Evolutionary conservation across 2,797 vertebrate species (phyloP), one percentile per base, ranked within the genome.

Genomic region (Muscicapa striata): DNA sequence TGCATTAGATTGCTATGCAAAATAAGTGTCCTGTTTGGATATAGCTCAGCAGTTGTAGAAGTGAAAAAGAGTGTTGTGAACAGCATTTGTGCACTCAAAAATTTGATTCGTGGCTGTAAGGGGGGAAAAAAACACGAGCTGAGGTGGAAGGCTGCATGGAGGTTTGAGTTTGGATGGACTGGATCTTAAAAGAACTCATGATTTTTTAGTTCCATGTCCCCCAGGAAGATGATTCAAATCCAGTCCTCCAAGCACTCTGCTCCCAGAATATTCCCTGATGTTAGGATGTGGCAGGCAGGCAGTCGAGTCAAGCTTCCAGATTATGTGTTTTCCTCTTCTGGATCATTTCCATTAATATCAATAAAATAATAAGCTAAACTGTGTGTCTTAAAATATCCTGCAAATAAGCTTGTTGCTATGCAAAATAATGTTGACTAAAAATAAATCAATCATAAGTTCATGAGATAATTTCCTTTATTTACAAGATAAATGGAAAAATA

Each of bases 361-460:
- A 62, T 72, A 80, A 86, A 81, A 88, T 91, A 94, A 83, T 66
- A 94, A 72, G 51, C 69, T 22, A 55, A 92, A 74, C 30, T 11
- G 1, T 7, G 6, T 70, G 10, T 78, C 87, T 82, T 87, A 63
- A 91, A 91, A 88, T 72, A 73, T 6, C 52, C 73, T 61, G 30
- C 29, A 92, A 94, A 93, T 84, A 76, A 93, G n/a, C 48, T 76
- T 45, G 70, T 94, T 94, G 82, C 91, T 87, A 52, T 86, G 94
- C 74, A 88, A 93, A 93, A 54, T 90, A 54, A 74, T 45, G 19
- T 63, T 72, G 73, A 78, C 82, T 41, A 18, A 55, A 91, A 81
- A 81, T 77, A 58, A 57, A 70, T 17, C 19, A 73, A 83, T 36
- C 36, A 11, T 52, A 70, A 59, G 23, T 89, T 88, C 78, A 63